Evolutionary conservation across 2,797 vertebrate species (phyloP), one percentile per base, ranked within the genome.

Genomic region (Acomys russatus): DNA sequence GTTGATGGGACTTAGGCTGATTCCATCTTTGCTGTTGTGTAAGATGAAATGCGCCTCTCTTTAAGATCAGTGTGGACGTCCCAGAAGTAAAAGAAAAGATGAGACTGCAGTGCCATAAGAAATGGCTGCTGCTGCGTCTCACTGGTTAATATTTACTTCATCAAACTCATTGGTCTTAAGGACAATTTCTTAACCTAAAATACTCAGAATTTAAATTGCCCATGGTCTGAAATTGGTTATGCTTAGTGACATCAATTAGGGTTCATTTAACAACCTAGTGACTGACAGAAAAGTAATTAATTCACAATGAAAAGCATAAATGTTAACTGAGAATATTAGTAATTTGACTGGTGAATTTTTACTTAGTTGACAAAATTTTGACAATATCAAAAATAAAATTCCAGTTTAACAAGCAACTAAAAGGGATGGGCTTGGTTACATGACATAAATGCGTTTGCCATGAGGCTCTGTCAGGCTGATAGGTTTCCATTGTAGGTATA

Each of bases 271-370:
- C 18, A 91, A 63, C 11, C 5, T 49, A 63, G 3, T 63, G 30
- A 91, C 49, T 56, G 15, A 68, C 28, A 30, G 76, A 82, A 94
- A 79, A 91, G 25, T 78, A 88, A 80, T 85, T 78, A 95, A 92
- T 44, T 70, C 28, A 79, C 56, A 91, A 6, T 79, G 71, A 76
- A 96, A 96, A 90, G 23, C 30, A n/a, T 3, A 44, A 66, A 23
- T 61, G 33, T 23, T 49, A 63, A 33, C 25, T 63, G 30, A n/a
- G 49, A 33, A 12, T n/a, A 59, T 28, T 61, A 82, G 73, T 77
- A n/a, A 38, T 83, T 78, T 92, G 30, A n/a, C 18, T 70, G 61
- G 77, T 28, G 51, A 54, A 35, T 74, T 88, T 95, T 92, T 44
- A 68, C 38, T 30, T 56, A 38, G 1, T 76, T 12, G n/a, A 38